Base-by-base conservation (phyloP, 2,797 vertebrate species). In the Gallinago stenura region DNA sequence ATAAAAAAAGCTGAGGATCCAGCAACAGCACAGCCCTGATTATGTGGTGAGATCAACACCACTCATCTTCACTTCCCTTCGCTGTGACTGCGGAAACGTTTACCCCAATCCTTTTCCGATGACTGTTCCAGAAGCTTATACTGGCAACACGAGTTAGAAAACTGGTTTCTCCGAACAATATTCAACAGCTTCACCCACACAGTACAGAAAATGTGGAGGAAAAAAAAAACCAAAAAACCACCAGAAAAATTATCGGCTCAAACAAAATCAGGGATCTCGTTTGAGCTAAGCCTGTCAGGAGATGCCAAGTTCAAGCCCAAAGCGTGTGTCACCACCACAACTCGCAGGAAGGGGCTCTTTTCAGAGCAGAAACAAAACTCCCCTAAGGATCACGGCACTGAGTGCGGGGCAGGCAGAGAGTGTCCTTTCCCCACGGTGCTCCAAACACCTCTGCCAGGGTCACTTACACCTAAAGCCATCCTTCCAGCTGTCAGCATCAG, bases 331-430 rank as follows among this genome's bases (percentile, higher is more conserved):
- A 35, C 78, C 15, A 56, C 21, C 33, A 39, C 33, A 70, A 9
- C 41, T 61, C 26, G 46, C 57, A 73, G 43, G 60, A 39, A 64
- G 20, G 5, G 48, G 26, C 43, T 91, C 41, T 69, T 85, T 31
- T 45, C 28, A 73, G 61, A 78, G 41, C 46, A 73, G 41, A 70
- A 73, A 26, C n/a, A 24, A 37, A 78, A 35, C 60, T 48, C 56
- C 39, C 28, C 2, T 15, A 28, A 31, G 41, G 33, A 39, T 21
- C 41, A 17, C 1, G 0, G n/a, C 39, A 64, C 25, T 3, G 2
- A 12, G 53, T 5, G 75, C 0, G 0, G 28, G 84, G 65, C 4
- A 12, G 28, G 80, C 56, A 39, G 60, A 78, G 51, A 65, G n/a
- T 14, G 35, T 54, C 57, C 26, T 41, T 51, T 71, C 31, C 30